Evolutionary conservation across 2,888 invertebrate genomes (phyloP).

Genomic region (Agriopis aurantiaria): DNA sequence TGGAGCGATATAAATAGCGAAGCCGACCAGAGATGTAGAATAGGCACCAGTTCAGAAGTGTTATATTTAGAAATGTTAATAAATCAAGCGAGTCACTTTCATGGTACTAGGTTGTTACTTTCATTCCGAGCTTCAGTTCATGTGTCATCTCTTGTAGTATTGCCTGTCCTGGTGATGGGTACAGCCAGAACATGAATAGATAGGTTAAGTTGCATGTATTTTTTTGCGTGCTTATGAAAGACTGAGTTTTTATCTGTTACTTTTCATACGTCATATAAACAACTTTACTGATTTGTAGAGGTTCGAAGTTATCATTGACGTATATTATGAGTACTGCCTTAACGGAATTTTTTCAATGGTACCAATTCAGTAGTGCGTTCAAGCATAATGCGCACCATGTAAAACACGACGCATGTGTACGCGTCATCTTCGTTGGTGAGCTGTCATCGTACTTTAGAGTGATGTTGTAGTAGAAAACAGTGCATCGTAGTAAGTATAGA

Average conservation of each 20-base stretch:
- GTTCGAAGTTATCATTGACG: no score
- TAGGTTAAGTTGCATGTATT: neutral
- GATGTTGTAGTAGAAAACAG: no score
- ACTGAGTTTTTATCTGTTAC: constrained; percentile 2
- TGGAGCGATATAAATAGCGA: constrained; percentile 79
- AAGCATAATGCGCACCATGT: no score
- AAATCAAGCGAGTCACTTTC: constrained; percentile 82
- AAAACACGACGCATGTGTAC: no score
- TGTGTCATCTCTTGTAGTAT: constrained; percentile 15
- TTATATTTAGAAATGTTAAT: constrained; percentile 83
- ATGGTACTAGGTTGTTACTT: constrained; percentile 75
- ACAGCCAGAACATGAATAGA: neutral
- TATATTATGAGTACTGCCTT: no score
- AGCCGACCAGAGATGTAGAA: constrained; percentile 73
- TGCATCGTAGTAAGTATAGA: no score
- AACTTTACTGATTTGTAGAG: no score
- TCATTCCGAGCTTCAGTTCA: constrained; percentile 62
- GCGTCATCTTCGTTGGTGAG: no score
- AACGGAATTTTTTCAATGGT: no score
- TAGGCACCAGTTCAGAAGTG: constrained; percentile 83
- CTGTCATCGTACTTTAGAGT: no score
- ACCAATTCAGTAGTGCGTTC: no score
- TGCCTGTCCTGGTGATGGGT: constrained; percentile 12
- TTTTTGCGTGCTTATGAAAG: neutral
- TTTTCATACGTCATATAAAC: neutral